A percentile compares a stretch with the other conserved stretches of the same genome.
These are phyloP conservation scores for Dusona sp. DNA, from an alignment of 2,888 invertebrate genomes.

Conservation along the genomic window DNA sequence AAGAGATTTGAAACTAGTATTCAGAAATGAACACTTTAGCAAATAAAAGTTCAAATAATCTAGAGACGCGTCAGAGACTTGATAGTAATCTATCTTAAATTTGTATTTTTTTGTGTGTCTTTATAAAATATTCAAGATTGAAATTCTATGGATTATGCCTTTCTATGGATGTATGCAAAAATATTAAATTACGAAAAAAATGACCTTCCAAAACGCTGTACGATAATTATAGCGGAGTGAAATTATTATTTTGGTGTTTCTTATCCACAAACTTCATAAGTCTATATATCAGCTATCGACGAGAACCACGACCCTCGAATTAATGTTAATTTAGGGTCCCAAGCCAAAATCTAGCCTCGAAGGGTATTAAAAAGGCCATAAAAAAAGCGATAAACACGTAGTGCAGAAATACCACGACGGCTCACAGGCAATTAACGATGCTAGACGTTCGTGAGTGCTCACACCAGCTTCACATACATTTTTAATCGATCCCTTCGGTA, in stretches of 20 bases:
- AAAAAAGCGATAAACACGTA: constrained; percentile 20
- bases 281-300: constrained; percentile 59
- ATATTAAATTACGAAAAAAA: constrained; percentile 14
- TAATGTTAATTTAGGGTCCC: constrained; percentile 64
- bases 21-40: not conserved
- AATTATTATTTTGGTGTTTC: constrained; percentile 28
- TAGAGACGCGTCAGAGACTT: not conserved
- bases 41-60: not conserved
- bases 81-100: not conserved
- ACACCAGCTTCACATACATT: constrained; percentile 40
- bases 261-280: constrained; percentile 12
- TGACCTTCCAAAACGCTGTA: constrained; percentile 13
- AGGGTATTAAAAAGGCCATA: constrained; percentile 38
- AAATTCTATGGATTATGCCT: no score
- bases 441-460: constrained; percentile 39
- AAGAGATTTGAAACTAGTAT: no score
- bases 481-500: constrained; percentile 63
- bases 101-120: constrained; percentile 18
- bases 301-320: constrained; percentile 60
- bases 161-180: constrained; percentile 9
- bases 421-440: constrained; percentile 38
- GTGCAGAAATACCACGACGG: constrained; percentile 40
- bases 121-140: not conserved
- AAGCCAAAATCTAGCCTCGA: constrained; percentile 51
- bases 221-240: constrained; percentile 54